Conservation (phyloP, 2,797 vertebrate species). For the Melanotaenia boesemani region DNA sequence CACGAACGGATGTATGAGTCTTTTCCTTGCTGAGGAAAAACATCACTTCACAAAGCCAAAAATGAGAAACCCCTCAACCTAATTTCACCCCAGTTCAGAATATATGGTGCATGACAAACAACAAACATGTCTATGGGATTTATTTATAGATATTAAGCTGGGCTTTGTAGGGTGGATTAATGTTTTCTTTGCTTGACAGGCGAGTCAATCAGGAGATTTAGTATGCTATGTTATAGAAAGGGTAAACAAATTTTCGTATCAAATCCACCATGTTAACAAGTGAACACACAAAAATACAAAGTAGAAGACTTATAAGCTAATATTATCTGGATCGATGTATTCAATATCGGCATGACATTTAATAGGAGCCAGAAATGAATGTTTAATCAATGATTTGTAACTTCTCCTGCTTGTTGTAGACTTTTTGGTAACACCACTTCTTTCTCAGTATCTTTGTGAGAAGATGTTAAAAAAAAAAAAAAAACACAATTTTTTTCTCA, state of each 20-base stretch:
- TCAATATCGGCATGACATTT: neutral
- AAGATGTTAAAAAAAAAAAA: neutral
- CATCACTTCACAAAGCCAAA: slow-evolving; percentile 5
- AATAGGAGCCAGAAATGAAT: neutral
- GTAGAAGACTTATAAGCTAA: neutral
- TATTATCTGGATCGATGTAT: neutral
- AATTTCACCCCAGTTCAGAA: slow-evolving; percentile 3
- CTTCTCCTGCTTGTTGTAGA: neutral
- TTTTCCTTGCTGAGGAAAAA: neutral
- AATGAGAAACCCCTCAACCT: slow-evolving; percentile 2
- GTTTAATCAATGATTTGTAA: neutral
- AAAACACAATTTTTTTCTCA: slow-evolving; percentile 3
- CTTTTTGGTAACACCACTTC: neutral
- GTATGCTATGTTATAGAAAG: slow-evolving; percentile 25
- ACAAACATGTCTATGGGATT: slow-evolving; percentile 57
- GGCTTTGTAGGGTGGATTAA: slow-evolving; percentile 76
- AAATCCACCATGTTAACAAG: slow-evolving; percentile 33
- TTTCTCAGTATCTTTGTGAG: neutral
- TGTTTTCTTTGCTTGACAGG: slow-evolving; percentile 66
- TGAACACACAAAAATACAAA: slow-evolving; percentile 6
- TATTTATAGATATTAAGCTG: slow-evolving; percentile 77
- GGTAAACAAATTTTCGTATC: slow-evolving; percentile 30
- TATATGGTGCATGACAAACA: slow-evolving; percentile 33
- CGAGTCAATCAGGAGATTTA: slow-evolving; percentile 68
- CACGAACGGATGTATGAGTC: neutral